phyloP scores from a whole-genome alignment of 2,113 vertebrate genomes.

The Macquaria australasica region DNA sequence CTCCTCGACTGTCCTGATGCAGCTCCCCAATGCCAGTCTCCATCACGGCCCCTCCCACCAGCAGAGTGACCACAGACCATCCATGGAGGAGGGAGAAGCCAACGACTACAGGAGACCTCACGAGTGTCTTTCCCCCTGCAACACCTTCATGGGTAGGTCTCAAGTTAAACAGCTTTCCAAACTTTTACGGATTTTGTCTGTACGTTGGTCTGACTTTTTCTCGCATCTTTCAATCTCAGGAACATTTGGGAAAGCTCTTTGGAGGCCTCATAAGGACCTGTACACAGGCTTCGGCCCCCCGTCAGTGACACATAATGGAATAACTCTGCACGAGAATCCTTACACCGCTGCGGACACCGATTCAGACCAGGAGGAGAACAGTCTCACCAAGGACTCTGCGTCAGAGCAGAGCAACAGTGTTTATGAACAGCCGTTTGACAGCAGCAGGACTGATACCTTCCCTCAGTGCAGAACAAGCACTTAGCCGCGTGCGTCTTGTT shows the following conservation, averaged over 20 bases:
- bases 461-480: slow-evolving; percentile 83
- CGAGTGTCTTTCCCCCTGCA: slow-evolving; percentile 75
- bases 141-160: slow-evolving; percentile 92
- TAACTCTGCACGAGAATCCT: slow-evolving; percentile 80
- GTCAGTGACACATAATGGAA: slow-evolving; percentile 68
- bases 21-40: slow-evolving; percentile 73
- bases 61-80: slow-evolving; percentile 76
- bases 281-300: slow-evolving; percentile 70
- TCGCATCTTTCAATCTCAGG: slow-evolving; percentile 80
- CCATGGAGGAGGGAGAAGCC: slow-evolving; percentile 74
- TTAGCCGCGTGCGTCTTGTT: slow-evolving; percentile 77
- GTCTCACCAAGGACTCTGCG: slow-evolving; percentile 73
- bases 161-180: not conserved
- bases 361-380: slow-evolving; percentile 81
- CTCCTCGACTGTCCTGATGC: slow-evolving; percentile 74
- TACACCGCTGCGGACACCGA: slow-evolving; percentile 82
- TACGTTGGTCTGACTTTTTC: not conserved
- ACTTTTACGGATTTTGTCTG: not conserved
- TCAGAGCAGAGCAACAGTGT: slow-evolving; percentile 76
- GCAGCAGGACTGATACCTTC: slow-evolving; percentile 84
- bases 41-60: slow-evolving; percentile 68
- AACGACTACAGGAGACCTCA: slow-evolving; percentile 77
- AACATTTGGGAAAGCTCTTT: slow-evolving; percentile 94
- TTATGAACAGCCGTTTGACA: slow-evolving; percentile 85
- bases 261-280: slow-evolving; percentile 87